Percentiles rank a stretch among this genome's conserved stretches.
Conservation (phyloP, 64 coral and sea anemone species). For the Pocillopora verrucosa region DNA sequence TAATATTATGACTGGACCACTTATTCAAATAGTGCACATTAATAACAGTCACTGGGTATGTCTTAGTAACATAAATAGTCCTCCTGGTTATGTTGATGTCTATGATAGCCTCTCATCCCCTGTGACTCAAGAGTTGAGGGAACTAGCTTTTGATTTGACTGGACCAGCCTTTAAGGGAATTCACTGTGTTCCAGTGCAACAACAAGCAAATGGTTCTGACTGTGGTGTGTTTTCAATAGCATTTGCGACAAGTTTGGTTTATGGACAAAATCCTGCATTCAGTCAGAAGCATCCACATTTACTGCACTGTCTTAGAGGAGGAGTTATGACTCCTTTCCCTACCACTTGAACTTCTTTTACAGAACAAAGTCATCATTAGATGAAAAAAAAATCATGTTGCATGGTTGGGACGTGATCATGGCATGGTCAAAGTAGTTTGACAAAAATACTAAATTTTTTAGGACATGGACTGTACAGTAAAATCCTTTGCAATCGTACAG, state of each 20-base stretch:
- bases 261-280: slow-evolving; percentile 1
- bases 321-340: slow-evolving; percentile 13
- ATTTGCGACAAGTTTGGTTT: slow-evolving; percentile 45
- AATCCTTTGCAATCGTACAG: too few species aligned
- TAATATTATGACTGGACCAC: slow-evolving; percentile 2
- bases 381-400: not conserved
- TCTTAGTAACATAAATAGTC: not conserved
- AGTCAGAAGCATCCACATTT: slow-evolving; percentile 27
- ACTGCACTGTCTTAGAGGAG: not conserved
- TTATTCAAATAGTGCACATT: slow-evolving; percentile 17
- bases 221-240: slow-evolving; percentile 45
- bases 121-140: slow-evolving; percentile 8
- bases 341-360: slow-evolving; percentile 36
- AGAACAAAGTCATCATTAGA: not conserved
- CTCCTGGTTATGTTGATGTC: too few species aligned
- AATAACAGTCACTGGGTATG: slow-evolving; percentile 11
- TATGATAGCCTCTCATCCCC: slow-evolving; percentile 1
- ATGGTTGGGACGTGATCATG: too few species aligned
- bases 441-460: not conserved
- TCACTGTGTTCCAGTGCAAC: not conserved
- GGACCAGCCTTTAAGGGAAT: not conserved
- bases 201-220: slow-evolving; percentile 28
- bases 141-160: not conserved
- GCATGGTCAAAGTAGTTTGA: not conserved
- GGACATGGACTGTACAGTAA: too few species aligned